Conservation (phyloP, 92 coral and sea anemone genomes). For the Scolanthus callimorphus region DNA sequence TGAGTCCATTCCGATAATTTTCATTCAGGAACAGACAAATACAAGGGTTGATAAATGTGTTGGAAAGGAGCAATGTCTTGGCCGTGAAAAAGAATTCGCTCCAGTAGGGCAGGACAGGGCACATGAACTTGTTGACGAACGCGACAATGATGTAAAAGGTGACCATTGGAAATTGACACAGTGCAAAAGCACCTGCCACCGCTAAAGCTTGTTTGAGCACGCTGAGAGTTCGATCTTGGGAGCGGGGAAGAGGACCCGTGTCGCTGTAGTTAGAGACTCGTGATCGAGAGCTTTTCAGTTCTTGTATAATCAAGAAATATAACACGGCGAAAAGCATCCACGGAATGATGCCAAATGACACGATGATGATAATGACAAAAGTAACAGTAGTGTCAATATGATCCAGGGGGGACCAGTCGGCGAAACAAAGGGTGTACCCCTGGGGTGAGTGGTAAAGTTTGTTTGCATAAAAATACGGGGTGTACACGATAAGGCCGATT, state of each 20-base stretch:
- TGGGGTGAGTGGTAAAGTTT: neutral
- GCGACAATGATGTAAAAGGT: slow-evolving; percentile 14
- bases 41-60: slow-evolving; percentile 24
- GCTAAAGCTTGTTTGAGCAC: slow-evolving; percentile 31
- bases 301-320: slow-evolving; percentile 10
- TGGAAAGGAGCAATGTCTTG: slow-evolving; percentile 11
- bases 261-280: slow-evolving; percentile 14
- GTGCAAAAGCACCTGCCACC: slow-evolving; percentile 9
- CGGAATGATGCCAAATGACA: slow-evolving; percentile 15
- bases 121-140: slow-evolving; percentile 6
- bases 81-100: slow-evolving; percentile 15
- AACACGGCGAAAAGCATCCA: slow-evolving; percentile 24
- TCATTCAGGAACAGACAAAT: slow-evolving; percentile 30
- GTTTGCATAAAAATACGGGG: slow-evolving; percentile 12
- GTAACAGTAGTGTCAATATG: slow-evolving; percentile 6
- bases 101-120: slow-evolving; percentile 26
- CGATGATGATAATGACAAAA: neutral
- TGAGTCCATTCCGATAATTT: slow-evolving; percentile 27
- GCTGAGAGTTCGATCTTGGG: slow-evolving; percentile 9
- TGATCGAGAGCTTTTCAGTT: slow-evolving; percentile 9
- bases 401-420: slow-evolving; percentile 19
- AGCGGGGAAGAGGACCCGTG: neutral
- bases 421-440: slow-evolving; percentile 1
- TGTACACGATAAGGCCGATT: slow-evolving; percentile 9
- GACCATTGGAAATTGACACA: slow-evolving; percentile 17